Conservation (phyloP, 2,888 invertebrate species). For the Drosophila leonis region DNA sequence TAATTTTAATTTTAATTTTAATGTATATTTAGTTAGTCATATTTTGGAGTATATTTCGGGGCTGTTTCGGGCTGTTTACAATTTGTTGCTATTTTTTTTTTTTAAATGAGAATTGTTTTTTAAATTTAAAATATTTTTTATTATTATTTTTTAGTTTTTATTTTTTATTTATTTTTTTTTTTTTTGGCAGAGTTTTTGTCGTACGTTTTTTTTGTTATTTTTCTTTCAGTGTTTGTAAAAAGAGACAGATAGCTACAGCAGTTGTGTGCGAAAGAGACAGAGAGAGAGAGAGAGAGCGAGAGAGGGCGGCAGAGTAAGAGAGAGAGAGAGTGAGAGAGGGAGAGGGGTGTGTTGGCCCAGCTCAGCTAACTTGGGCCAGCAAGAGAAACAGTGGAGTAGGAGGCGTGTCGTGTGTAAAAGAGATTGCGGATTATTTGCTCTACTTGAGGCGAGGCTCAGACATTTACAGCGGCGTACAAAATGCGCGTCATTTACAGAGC, state of each 20-base stretch:
- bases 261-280: not conserved
- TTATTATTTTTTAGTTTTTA: conserved; percentile 1
- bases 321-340: not conserved
- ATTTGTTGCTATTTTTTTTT: conserved; percentile 71
- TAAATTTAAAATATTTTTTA: conserved; percentile 19
- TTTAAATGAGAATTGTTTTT: conserved; percentile 46
- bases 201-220: conserved; percentile 6
- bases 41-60: conserved; percentile 30
- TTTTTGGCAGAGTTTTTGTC: conserved; percentile 49
- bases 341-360: not conserved
- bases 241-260: not conserved
- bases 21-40: conserved; percentile 51
- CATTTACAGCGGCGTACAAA: conserved; percentile 71
- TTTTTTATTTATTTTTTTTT: conserved; percentile 14
- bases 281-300: not conserved
- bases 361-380: not conserved
- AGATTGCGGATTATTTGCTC: conserved; percentile 31
- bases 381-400: too few species aligned
- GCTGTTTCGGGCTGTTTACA: conserved; percentile 58
- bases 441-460: conserved; percentile 57
- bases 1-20: conserved; percentile 18
- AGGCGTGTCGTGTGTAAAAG: conserved; percentile 2
- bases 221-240: not conserved
- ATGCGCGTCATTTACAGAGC: too few species aligned
- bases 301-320: too few species aligned